These are phyloP conservation scores for Holothuria leucospilota DNA, from an alignment of 53 echinoderm and acorn worm species.

Conservation along the genomic window DNA sequence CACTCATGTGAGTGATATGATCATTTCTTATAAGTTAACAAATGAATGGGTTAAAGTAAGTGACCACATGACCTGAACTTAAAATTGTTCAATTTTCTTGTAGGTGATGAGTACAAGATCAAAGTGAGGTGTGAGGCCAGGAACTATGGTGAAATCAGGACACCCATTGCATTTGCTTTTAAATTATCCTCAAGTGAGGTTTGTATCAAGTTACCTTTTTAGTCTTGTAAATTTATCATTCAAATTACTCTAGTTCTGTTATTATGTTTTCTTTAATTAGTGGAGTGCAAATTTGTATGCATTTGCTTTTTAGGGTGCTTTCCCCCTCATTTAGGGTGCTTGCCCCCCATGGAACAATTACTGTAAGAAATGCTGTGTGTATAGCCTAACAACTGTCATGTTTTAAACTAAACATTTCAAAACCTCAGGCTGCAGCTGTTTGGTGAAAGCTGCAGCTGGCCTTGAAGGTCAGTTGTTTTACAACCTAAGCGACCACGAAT, in stretches of 20 bases:
- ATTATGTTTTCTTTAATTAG: not conserved
- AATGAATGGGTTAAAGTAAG: no score
- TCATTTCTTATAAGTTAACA: no score
- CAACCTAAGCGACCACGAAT: no score
- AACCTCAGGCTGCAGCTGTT: not conserved
- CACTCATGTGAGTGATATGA: no score
- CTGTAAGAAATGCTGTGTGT: no score
- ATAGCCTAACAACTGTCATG: no score
- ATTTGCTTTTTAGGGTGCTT: no score
- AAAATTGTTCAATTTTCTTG: no score
- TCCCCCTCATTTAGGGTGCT: no score
- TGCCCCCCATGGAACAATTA: no score
- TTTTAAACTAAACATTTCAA: no score
- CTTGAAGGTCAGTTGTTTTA: not conserved
- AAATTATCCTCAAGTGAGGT: not conserved
- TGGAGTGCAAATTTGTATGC: not conserved
- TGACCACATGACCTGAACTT: no score
- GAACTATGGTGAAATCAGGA: slow-evolving; percentile 50
- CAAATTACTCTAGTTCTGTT: not conserved
- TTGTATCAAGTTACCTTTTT: not conserved
- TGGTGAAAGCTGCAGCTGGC: not conserved
- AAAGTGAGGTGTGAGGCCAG: slow-evolving; percentile 49
- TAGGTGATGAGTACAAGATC: slow-evolving; percentile 71
- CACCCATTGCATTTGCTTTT: slow-evolving; percentile 77
- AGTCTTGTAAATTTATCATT: not conserved